Evolutionary conservation across 2,888 invertebrate genomes (phyloP), one percentile per base, ranked within the genome.

Genomic region (Nomada ruficornis): DNA sequence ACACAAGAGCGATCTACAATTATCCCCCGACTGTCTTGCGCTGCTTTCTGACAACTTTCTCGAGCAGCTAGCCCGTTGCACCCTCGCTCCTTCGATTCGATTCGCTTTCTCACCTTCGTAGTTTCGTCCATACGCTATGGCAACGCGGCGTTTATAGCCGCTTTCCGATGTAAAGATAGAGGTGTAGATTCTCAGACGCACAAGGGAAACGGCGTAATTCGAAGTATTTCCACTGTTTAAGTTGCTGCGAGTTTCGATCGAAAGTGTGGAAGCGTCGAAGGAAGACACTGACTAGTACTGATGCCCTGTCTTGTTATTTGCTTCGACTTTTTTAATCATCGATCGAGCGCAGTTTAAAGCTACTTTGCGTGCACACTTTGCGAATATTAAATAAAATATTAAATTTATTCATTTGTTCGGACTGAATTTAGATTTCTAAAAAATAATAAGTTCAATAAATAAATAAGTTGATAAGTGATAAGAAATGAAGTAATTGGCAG

Each of bases 41-140:
- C 44, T 59, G 62, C 74, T 77, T 74, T 59, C 65, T 52, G 62
- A 42, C 77, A 70, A 83, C 64, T 80, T 71, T 59, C 63, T 23
- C n/a, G 70, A 77, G 20, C 44, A 70, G 64, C 64, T 65, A 75
- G 77, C 47, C 50, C 57, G 60, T 71, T 80, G 84, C 80, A 83
- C 87, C 83, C 87, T 80, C 86, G 85, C 84, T 85, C 85, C 78
- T 69, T 77, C 59, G 18, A 18, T 54, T 65, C 55, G 26, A 20
- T 47, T 75, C 64, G 67, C 50, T 59, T 57, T 29, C 60, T 63
- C 55, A 10, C 29, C 60, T 74, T 62, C 50, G 7, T 65, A 20
- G 23, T 65, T 62, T 50, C 44, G 60, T 63, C 57, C 59, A 59
- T 23, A 44, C 74, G 42, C 50, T 42, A 42, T 29, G 36, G 29